Percentiles rank a stretch among this genome's conserved stretches.
These are phyloP conservation scores for Drosophila aldrichi DNA, from an alignment of 2,888 invertebrate genomes.

Conservation along the genomic window DNA sequence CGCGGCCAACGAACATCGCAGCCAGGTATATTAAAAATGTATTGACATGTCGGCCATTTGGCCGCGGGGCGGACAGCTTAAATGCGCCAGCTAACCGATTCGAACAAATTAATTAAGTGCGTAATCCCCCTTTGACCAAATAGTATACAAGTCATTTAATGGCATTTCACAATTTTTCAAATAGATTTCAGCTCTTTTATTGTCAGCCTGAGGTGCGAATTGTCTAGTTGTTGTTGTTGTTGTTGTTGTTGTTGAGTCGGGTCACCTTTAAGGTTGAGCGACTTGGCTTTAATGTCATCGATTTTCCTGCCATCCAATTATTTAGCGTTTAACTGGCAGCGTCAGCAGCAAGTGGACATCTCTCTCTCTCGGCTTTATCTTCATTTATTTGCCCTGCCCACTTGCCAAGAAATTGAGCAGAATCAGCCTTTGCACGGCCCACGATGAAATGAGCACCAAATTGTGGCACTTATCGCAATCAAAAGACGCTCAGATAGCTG, in stretches of 20 bases:
- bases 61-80: slow-evolving; percentile 1
- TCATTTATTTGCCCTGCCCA: neutral
- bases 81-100: slow-evolving; percentile 46
- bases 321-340: slow-evolving; percentile 13
- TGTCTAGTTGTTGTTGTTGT: neutral
- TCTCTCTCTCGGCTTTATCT: slow-evolving; percentile 17
- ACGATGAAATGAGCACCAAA: slow-evolving; percentile 24
- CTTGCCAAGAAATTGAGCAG: slow-evolving; percentile 30
- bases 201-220: slow-evolving; percentile 1
- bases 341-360: slow-evolving; percentile 37
- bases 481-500: slow-evolving; percentile 21
- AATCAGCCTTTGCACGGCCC: slow-evolving; percentile 36
- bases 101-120: slow-evolving; percentile 48
- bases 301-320: slow-evolving; percentile 16
- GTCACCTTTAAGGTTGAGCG: neutral
- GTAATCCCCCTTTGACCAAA: slow-evolving; percentile 2
- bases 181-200: slow-evolving; percentile 1
- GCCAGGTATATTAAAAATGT: slow-evolving; percentile 13
- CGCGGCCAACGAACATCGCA: neutral
- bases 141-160: neutral
- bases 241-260: slow-evolving; percentile 8
- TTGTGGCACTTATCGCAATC: slow-evolving; percentile 53
- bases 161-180: slow-evolving; percentile 1
- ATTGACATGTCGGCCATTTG: slow-evolving; percentile 16
- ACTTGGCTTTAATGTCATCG: slow-evolving; percentile 16